Base-by-base conservation (phyloP, 2,888 invertebrate species). In the Xestoiulus laeticollis region DNA sequence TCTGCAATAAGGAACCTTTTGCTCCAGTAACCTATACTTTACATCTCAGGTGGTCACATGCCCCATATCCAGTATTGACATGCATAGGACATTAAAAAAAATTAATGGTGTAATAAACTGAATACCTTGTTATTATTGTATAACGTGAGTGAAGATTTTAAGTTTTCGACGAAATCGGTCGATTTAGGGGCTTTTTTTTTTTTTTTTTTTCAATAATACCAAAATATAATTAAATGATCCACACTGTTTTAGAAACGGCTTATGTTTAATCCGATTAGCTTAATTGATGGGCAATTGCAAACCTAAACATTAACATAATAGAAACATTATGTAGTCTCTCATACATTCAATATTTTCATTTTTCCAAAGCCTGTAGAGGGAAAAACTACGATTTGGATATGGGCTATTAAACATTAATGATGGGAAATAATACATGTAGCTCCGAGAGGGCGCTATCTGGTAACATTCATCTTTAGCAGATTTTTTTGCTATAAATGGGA, bases 261-360 rank as follows among this genome's bases (percentile, higher is more conserved):
- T 59, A 59, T 8, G 5, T 59, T n/a, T 59, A 59, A 59, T 59
- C 59, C 59, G 59, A n/a, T 59, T 59, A 59, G 59, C 59, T 59
- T 59, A 59, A 59, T 22, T 59, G 59, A 59, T 59, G 59, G 59
- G 59, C 59, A 59, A 59, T 59, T 59, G 59, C 59, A 59, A n/a
- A 59, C 59, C 14, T 19, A 59, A 59, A 59, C 19, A 59, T 59
- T 59, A 59, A 59, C 59, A 59, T 59, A 59, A 59, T 59, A 59
- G 22, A 59, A 59, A 59, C 59, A 59, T 59, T 59, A 59, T 59
- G 22, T 59, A 59, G 59, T 59, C 59, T 59, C 59, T 59, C 22
- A n/a, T n/a, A 59, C 59, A 59, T 59, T 59, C 22, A n/a, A 59
- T 59, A 59, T 22, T 59, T 59, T 59, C 10, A 59, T 59, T 59